These are phyloP conservation scores for Trichacis sp. DNA, from an alignment of 2,888 invertebrate species.

Conservation along the genomic window DNA sequence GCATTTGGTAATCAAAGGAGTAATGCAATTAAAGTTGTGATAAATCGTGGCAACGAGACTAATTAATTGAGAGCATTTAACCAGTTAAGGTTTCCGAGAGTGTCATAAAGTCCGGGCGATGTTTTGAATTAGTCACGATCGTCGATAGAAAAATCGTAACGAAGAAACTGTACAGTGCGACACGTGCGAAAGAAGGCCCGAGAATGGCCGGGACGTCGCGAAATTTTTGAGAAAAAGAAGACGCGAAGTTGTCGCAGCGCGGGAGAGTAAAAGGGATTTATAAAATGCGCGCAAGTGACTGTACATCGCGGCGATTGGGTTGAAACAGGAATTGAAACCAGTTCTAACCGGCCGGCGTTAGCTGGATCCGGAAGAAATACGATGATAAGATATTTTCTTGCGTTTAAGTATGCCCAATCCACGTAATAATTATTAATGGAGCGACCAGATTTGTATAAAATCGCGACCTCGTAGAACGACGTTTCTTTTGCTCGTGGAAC, in stretches of 20 bases:
- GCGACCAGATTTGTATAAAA: background rate
- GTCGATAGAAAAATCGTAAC: too few relatives aligned
- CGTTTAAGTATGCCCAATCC: background rate
- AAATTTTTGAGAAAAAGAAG: background rate
- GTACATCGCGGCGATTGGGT: constrained; percentile 1
- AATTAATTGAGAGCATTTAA: constrained; percentile 1
- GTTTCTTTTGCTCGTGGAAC: too few relatives aligned
- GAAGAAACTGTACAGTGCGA: too few relatives aligned
- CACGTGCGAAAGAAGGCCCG: background rate
- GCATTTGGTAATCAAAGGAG: background rate
- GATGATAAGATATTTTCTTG: constrained; percentile 1
- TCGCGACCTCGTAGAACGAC: background rate
- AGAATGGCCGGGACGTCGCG: background rate
- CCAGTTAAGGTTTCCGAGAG: background rate
- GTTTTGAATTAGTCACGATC: too few relatives aligned
- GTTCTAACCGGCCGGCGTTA: constrained; percentile 21
- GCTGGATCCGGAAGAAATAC: constrained; percentile 15
- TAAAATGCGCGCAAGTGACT: background rate
- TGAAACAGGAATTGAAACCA: constrained; percentile 23
- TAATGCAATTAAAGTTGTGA: background rate
- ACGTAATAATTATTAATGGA: background rate
- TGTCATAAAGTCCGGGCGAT: background rate
- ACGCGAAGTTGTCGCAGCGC: background rate
- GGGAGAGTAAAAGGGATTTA: background rate
- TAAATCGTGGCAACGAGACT: background rate